phyloP scores from a whole-genome alignment of 2,797 vertebrate genomes.

The Kryptopterus vitreolus region DNA sequence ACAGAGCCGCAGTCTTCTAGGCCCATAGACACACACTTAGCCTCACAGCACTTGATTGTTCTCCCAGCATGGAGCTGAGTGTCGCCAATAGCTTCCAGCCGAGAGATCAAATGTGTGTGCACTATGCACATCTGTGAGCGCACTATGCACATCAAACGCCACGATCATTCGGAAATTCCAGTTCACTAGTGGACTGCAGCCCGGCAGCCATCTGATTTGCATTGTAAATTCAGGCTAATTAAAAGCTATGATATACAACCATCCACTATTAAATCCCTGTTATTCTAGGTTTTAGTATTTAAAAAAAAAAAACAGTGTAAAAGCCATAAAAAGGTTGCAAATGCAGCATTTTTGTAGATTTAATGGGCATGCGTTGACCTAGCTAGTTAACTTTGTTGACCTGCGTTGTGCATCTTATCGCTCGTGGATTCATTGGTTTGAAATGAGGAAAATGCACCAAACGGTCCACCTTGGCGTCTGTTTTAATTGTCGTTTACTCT shows the following conservation, averaged over 20 bases:
- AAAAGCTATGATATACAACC: neutral
- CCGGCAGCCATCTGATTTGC: neutral
- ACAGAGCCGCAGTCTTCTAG: constrained; percentile 14
- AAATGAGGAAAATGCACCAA: neutral
- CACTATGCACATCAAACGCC: neutral
- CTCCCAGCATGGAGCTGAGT: constrained; percentile 41
- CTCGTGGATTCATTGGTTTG: neutral
- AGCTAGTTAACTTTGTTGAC: neutral
- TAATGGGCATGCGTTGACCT: neutral
- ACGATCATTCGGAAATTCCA: constrained; percentile 7
- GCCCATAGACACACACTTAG: constrained; percentile 42
- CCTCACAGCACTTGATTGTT: constrained; percentile 48
- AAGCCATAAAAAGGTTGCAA: neutral
- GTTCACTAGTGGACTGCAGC: neutral
- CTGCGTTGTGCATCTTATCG: neutral
- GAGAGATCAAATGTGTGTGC: constrained; percentile 10
- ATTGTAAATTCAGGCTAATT: constrained; percentile 12
- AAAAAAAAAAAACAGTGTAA: neutral
- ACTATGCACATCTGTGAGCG: neutral
- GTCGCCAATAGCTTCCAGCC: constrained; percentile 34
- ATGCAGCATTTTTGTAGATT: neutral
- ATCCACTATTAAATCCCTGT: neutral
- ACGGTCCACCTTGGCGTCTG: neutral
- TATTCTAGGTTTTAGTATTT: neutral
- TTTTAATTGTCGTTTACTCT: neutral